Percentiles rank a stretch among this genome's conserved stretches.
Conservation (phyloP, 2,888 invertebrate species). For the Mystacides longicornis region DNA sequence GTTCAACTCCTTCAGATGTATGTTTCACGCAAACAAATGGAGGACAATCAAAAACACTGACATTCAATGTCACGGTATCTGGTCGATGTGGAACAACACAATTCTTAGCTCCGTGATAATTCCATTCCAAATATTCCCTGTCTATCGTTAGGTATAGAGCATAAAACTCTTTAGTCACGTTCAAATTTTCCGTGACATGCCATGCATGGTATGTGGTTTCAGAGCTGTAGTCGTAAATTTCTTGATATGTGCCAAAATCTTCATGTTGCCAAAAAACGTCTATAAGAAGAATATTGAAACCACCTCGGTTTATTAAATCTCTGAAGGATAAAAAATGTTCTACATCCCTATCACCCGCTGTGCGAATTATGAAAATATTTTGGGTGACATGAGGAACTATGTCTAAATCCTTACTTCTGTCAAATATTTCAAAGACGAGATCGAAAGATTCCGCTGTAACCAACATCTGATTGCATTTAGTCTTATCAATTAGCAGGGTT, state of each 20-base stretch:
- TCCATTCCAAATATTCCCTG: too few relatives aligned
- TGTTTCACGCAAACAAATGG: not conserved
- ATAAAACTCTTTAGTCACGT: too few relatives aligned
- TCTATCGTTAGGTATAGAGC: too few relatives aligned
- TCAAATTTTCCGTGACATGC: too few relatives aligned
- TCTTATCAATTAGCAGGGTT: slow-evolving; percentile 2
- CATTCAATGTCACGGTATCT: not conserved
- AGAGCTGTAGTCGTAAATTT: too few relatives aligned
- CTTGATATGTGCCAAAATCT: too few relatives aligned
- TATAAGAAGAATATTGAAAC: not conserved
- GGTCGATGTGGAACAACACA: not conserved
- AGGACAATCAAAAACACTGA: slow-evolving; percentile 2
- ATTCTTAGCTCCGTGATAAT: too few relatives aligned
- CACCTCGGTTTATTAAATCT: not conserved
- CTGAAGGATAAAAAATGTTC: not conserved
- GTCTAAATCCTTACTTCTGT: not conserved
- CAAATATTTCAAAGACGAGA: not conserved
- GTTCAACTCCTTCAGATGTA: not conserved
- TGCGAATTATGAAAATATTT: not conserved
- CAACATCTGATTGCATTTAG: slow-evolving; percentile 3
- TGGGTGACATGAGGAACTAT: not conserved
- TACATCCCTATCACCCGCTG: not conserved
- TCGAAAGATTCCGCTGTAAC: not conserved
- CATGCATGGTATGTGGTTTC: too few relatives aligned
- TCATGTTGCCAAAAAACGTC: not conserved